Evolutionary conservation across 64 coral and sea anemone genomes (phyloP).

Genomic region (Dendronephthya gigantea): DNA sequence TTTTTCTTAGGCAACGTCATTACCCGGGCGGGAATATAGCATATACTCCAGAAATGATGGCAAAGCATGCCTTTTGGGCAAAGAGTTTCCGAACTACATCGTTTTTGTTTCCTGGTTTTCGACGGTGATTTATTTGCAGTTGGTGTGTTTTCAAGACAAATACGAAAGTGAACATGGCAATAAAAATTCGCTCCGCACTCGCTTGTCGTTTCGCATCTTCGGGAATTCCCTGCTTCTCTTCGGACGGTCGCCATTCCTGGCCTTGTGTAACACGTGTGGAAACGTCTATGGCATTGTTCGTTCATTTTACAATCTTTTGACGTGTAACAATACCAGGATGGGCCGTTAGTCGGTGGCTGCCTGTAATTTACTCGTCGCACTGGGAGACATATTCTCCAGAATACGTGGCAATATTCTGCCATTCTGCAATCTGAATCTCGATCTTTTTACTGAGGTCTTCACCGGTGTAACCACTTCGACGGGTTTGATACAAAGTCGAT

Average conservation of each 20-base stretch:
- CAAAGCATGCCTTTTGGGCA: background rate
- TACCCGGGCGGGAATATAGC: background rate
- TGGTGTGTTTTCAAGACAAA: background rate
- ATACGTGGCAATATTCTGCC: slow-evolving; percentile 34
- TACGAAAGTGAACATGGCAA: background rate
- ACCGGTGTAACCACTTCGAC: slow-evolving; percentile 16
- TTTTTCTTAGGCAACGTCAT: background rate
- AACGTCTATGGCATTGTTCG: slow-evolving; percentile 37
- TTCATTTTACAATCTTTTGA: slow-evolving; percentile 32
- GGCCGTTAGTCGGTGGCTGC: background rate
- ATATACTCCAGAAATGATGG: background rate
- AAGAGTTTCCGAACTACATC: background rate
- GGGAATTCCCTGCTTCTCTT: background rate
- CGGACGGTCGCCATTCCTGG: background rate
- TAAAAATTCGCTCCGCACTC: background rate
- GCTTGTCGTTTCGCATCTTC: background rate
- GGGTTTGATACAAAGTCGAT: slow-evolving; percentile 11
- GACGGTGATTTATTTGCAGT: background rate
- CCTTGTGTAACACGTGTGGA: slow-evolving; percentile 23
- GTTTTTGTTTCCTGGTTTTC: background rate
- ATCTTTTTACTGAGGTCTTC: slow-evolving; percentile 15
- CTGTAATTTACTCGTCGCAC: background rate
- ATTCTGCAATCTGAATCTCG: slow-evolving; percentile 3
- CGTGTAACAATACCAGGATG: background rate
- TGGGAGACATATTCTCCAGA: slow-evolving; percentile 33